Base-by-base conservation (phyloP, 2,888 invertebrate genomes). In the Tipula vernalis region DNA sequence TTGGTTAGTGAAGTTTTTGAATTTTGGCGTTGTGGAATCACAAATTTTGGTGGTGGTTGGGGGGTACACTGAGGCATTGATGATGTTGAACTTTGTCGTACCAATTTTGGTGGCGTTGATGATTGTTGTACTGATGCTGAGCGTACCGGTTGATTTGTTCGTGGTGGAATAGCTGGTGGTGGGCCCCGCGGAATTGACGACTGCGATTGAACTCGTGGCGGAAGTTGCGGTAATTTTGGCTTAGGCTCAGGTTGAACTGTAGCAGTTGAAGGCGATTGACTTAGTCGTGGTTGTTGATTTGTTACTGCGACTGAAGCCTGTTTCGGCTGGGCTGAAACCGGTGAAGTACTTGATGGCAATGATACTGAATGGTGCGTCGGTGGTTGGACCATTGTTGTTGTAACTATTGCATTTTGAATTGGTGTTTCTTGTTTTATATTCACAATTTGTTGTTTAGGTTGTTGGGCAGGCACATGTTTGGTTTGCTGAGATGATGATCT, bases 131-230 rank as follows among this genome's bases (percentile, higher is more conserved):
- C 89, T 0, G 91, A 91, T 3, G 90, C 91, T 86, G 90, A 90
- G 83, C 91, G 89, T 2, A 90, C 89, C 12, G 91, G 89, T 18
- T 85, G 87, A 13, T 84, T 83, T 0, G 90, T 90, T 18, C 91
- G 89, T 2, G 91, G 91, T 36, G 91, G 91, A 88, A 92, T 91
- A 2, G 91, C 91, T n/a, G 92, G 92, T 5, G 92, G 91, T 42
- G 91, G 91, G 0, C 89, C 89, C 0, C 90, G 88, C 2, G 88
- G 87, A 86, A 90, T 90, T 0, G 91, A 91, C 0, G 89, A 85
- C 83, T 91, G 91, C 3, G 91, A 91, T 36, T 90, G 89, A 5
- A 91, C 88, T 18, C 91, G 90, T 6, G 91, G 91, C 86, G 91
- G 91, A 87, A 91, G 87, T 87, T 91, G 91, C 0, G 92, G 91